Evolutionary conservation across 2,113 vertebrate genomes (phyloP).

Genomic region (Xyrauchen texanus): DNA sequence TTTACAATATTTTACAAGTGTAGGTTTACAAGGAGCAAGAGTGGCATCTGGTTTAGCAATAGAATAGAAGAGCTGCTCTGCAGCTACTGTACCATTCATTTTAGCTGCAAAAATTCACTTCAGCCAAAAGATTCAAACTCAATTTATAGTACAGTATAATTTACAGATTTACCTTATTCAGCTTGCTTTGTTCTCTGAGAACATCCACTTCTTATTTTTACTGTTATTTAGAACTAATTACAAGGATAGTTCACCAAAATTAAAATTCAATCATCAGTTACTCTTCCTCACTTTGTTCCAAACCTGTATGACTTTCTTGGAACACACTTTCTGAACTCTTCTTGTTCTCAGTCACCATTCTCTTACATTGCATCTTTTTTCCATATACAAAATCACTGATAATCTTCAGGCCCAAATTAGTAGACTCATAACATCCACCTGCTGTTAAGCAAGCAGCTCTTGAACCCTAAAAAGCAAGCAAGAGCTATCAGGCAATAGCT

Average conservation of each 20-base stretch:
- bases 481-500: not conserved
- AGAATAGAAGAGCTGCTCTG: slow-evolving; percentile 21
- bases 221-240: too few relatives aligned
- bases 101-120: slow-evolving; percentile 14
- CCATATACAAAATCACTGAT: too few relatives aligned
- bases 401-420: slow-evolving; percentile 37
- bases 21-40: slow-evolving; percentile 14
- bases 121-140: not conserved
- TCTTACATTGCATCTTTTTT: too few relatives aligned
- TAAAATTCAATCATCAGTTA: too few relatives aligned
- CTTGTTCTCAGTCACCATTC: too few relatives aligned
- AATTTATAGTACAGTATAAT: not conserved
- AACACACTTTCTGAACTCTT: too few relatives aligned
- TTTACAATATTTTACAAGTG: not conserved
- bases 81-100: not conserved
- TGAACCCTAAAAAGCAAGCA: slow-evolving; percentile 50
- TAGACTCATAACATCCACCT: slow-evolving; percentile 59
- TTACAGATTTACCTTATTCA: not conserved
- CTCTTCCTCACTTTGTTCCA: too few relatives aligned
- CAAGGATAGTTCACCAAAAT: too few relatives aligned
- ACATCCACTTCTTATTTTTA: too few relatives aligned
- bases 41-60: slow-evolving; percentile 60
- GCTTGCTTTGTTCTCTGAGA: not conserved
- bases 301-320: too few relatives aligned
- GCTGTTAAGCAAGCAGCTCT: slow-evolving; percentile 62